phyloP scores from a whole-genome alignment of 2,113 vertebrate species.

The Ginglymostoma cirratum region DNA sequence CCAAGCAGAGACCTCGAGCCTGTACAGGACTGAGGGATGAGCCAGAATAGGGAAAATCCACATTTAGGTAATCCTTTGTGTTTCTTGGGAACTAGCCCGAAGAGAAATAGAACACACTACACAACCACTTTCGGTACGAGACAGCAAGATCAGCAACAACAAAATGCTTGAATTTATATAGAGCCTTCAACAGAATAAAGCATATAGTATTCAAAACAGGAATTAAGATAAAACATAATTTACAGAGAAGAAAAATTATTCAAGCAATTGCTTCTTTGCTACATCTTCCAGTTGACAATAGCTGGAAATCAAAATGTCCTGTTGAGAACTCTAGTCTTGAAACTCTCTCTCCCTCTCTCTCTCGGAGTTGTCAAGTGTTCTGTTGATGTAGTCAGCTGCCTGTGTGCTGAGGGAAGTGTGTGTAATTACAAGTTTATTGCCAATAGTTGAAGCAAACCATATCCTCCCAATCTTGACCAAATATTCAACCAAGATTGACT shows the following conservation, averaged over 20 bases:
- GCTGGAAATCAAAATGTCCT: not conserved
- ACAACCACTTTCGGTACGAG: not conserved
- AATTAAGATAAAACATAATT: not conserved
- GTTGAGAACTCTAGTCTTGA: too few species aligned
- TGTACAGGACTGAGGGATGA: not conserved
- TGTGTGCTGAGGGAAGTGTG: not conserved
- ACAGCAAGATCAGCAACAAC: not conserved
- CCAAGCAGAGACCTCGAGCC: not conserved
- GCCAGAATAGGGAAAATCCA: not conserved
- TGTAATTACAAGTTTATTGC: too few species aligned
- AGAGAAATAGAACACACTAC: not conserved
- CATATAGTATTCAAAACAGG: not conserved
- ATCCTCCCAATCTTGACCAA: too few species aligned
- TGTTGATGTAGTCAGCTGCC: not conserved
- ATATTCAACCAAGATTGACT: too few species aligned
- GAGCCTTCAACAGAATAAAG: not conserved
- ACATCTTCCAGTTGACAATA: not conserved
- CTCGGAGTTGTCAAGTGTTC: too few species aligned
- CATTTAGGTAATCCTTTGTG: not conserved
- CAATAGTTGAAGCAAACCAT: too few species aligned
- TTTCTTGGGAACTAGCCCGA: not conserved
- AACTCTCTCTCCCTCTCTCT: too few species aligned
- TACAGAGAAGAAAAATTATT: not conserved
- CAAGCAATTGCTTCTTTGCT: too few species aligned
- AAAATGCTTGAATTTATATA: not conserved